phyloP scores from a whole-genome alignment of 2,113 vertebrate genomes.

The Sceloporus tristichus region DNA sequence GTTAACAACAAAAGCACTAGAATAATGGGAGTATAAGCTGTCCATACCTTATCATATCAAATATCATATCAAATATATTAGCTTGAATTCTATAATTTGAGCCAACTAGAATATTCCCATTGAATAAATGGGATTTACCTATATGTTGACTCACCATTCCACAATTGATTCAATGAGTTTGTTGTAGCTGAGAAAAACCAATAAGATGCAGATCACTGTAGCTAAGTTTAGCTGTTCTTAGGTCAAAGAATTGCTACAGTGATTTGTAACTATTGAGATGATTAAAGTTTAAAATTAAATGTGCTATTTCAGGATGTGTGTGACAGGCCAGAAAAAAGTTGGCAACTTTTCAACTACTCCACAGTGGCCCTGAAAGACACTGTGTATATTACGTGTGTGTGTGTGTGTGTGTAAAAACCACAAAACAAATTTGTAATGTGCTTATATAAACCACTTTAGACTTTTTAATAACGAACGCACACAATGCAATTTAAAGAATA shows the following conservation, averaged over 20 bases:
- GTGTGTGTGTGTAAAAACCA: constrained; percentile 62
- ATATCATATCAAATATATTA: constrained; percentile 34
- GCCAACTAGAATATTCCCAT: no score
- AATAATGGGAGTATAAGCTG: neutral
- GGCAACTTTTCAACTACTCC: constrained; percentile 56
- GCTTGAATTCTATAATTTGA: no score
- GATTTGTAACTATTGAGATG: constrained; percentile 65
- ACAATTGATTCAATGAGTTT: no score
- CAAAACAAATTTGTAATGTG: constrained; percentile 69
- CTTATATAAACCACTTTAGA: constrained; percentile 72
- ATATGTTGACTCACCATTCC: no score
- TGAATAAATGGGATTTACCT: no score
- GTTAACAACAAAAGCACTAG: neutral
- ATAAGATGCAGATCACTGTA: constrained; percentile 17
- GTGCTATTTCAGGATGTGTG: constrained; percentile 58
- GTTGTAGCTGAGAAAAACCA: no score
- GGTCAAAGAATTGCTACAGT: constrained; percentile 62
- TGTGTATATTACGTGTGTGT: constrained; percentile 48
- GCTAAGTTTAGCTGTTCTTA: constrained; percentile 60
- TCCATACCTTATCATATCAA: constrained; percentile 53
- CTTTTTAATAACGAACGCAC: constrained; percentile 77
- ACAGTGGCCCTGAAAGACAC: constrained; percentile 45
- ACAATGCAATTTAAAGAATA: constrained; percentile 74
- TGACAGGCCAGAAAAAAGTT: constrained; percentile 52
- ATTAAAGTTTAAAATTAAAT: constrained; percentile 73